Evolutionary conservation across 2,113 vertebrate species (phyloP).

Genomic region (Chamaea fasciata): DNA sequence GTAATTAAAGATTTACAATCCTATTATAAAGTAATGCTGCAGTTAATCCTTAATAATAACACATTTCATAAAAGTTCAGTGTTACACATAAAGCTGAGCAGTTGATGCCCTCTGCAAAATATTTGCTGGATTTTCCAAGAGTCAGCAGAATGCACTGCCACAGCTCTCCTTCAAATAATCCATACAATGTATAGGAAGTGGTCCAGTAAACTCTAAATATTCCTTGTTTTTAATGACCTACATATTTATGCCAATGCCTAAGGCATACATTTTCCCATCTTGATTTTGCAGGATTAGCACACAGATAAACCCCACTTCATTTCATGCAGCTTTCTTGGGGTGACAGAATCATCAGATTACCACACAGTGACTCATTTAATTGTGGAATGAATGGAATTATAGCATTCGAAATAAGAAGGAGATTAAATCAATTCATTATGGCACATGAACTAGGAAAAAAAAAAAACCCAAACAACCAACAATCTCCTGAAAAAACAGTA

Average conservation of each 20-base stretch:
- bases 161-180: constrained; percentile 16
- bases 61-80: constrained; percentile 33
- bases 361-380: rapidly evolving
- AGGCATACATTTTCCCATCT: not conserved
- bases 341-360: not conserved
- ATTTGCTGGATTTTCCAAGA: constrained; percentile 14
- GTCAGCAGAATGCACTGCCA: not conserved
- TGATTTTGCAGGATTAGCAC: not conserved
- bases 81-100: not conserved
- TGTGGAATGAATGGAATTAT: not conserved
- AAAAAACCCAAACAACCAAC: rapidly evolving
- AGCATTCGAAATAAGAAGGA: not conserved
- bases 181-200: not conserved
- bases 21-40: constrained; percentile 59
- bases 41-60: constrained; percentile 66
- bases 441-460: not conserved
- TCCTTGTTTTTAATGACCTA: not conserved
- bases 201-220: not conserved
- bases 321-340: not conserved
- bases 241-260: not conserved
- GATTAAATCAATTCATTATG: not conserved
- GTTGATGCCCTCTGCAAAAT: not conserved
- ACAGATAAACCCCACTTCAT: not conserved
- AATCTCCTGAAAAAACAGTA: not conserved
- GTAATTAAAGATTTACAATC: constrained; percentile 71